Base-by-base conservation (phyloP, 2,888 invertebrate genomes). In the Noctua pronuba region DNA sequence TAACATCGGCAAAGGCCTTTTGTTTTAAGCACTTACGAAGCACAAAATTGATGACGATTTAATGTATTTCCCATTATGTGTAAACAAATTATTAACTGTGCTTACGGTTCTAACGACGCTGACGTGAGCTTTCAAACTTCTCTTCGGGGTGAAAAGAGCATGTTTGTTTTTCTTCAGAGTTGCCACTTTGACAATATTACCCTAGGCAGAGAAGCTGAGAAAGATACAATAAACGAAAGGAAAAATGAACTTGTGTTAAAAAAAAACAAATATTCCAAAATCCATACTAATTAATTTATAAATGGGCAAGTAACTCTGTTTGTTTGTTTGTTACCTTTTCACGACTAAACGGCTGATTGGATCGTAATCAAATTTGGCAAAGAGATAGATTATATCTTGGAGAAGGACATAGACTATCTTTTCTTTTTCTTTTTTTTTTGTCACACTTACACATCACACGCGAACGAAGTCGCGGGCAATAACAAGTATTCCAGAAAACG, bases 21-120 rank as follows among this genome's bases (percentile, higher is more conserved):
- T 69, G 52, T 55, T 79, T 49, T 11, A 72, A 67, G 52, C 58
- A 66, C 46, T 85, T 75, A 76, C 35, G 58, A 70, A 44, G 60
- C 67, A 73, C 49, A 28, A 69, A 79, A 84, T 64, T 64, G 38
- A 71, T 75, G 85, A 71, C 13, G 41, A 64, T 58, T 84, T 64
- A 64, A 72, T 58, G 8, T 46, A 41, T 55, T 64, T 58, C 28
- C n/a, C 28, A 72, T 52, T 77, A 60, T 31, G 52, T 31, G 16
- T 71, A 70, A 80, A 67, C 44, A 82, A 35, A n/a, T 31, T 13
- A 55, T 55, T 46, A 28, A 11, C n/a, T 67, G 11, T 31, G 3
- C 24, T 31, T 13, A 31, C 2, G 35, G 21, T n/a, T 70, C 35
- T 52, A 44, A 24, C 1, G 24, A 2, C 16, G 62, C 24, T 0